Evolutionary conservation across 2,888 invertebrate species (phyloP), one percentile per base, ranked within the genome.

Genomic region (Meteorus cinctellus): DNA sequence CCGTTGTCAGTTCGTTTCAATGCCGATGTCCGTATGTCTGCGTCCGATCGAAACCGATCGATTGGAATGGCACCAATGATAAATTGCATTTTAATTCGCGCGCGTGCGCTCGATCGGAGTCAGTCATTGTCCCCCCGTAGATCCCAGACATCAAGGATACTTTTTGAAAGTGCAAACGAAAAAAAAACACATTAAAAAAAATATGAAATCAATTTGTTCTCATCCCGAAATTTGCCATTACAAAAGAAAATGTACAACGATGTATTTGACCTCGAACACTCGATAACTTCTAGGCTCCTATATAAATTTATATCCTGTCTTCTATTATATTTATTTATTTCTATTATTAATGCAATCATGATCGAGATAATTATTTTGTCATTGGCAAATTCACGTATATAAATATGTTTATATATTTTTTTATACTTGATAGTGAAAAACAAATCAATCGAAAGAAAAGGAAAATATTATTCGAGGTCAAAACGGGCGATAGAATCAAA

Each of bases 1-100:
- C 80, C 65, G 76, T 82, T 84, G 86, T 87, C 86, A 83, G 78
- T 83, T 83, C 82, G 82, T 83, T 85, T 85, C 82, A 79, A 55
- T 78, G 73, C 77, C 68, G 68, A 68, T 60, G 81, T 78, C 79
- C 79, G 78, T 72, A 80, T 79, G 78, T 77, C 75, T 65, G 63
- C 81, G 75, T 78, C 79, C 78, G 77, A 81, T 83, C 80, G 81
- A 79, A 82, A 84, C 80, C 83, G 83, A 81, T 86, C 84, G 82
- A 79, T 80, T 81, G 82, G 83, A 85, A 84, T 80, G 82, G 81
- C 83, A 83, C 82, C 77, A 81, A 82, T 83, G 82, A 82, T 83
- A 82, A 82, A 83, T 83, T 82, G 81, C 79, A 83, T 80, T 80
- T 78, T 73, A 75, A 79, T 78, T 77, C 71, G 79, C 70, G 63